Conservation (phyloP, 2,797 vertebrate species). For the Rhinichthys osculus region DNA sequence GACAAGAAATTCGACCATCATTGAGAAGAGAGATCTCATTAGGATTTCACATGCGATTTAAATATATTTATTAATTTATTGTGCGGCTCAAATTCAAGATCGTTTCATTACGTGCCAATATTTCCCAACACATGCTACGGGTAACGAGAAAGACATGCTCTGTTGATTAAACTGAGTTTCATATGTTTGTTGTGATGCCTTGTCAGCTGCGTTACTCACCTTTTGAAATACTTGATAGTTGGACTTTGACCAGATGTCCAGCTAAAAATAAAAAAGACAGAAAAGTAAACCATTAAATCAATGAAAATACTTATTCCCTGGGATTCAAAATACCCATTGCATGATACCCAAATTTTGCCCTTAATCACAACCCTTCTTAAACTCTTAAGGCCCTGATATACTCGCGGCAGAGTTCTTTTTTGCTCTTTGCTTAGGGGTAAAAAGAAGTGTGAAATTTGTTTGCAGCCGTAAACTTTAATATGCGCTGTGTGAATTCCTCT, state of each 20-base stretch:
- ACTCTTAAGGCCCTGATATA: background rate
- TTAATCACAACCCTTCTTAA: background rate
- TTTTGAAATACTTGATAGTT: conserved; percentile 89
- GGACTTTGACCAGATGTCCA: conserved; percentile 89
- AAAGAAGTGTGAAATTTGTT: background rate
- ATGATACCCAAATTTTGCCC: background rate
- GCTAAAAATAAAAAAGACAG: conserved; percentile 65
- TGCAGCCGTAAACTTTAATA: background rate
- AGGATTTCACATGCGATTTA: conserved; percentile 49
- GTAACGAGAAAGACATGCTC: conserved; percentile 19
- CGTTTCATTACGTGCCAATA: background rate
- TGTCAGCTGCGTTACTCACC: conserved; percentile 71
- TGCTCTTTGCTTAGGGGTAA: background rate
- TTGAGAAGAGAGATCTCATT: conserved; percentile 56
- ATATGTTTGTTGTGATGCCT: background rate
- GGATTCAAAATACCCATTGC: background rate
- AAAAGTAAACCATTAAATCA: background rate
- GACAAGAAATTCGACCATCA: conserved; percentile 31
- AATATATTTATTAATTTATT: conserved; percentile 26
- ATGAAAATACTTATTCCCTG: background rate
- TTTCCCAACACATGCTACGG: background rate
- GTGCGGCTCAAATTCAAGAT: background rate
- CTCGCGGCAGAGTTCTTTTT: too few relatives aligned
- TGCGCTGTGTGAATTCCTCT: background rate
- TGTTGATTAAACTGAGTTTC: background rate